phyloP scores from a whole-genome alignment of 2,888 invertebrate genomes.

The Choreutis nemorana region DNA sequence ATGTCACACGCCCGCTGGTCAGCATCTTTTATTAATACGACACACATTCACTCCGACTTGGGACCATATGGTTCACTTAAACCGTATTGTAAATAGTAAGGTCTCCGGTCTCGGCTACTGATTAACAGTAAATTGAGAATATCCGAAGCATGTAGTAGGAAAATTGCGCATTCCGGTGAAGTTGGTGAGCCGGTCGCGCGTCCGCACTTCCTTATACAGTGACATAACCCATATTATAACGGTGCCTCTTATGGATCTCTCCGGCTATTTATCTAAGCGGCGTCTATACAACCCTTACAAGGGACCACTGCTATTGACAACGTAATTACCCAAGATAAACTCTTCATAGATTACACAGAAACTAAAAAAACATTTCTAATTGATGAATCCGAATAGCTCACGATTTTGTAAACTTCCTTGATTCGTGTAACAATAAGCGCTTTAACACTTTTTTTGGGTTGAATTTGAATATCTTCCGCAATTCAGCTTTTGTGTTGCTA shows the following conservation, averaged over 20 bases:
- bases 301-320: conserved; percentile 12
- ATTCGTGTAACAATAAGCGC: no score
- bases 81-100: not conserved
- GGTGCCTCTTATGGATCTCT: conserved; percentile 31
- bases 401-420: no score
- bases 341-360: no score
- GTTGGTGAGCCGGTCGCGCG: conserved; percentile 17
- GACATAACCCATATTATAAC: conserved; percentile 49
- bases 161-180: conserved; percentile 19
- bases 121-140: conserved; percentile 37
- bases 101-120: conserved; percentile 8
- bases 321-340: conserved; percentile 14
- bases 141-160: conserved; percentile 21
- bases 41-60: conserved; percentile 2
- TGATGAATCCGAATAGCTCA: no score
- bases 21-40: conserved; percentile 3
- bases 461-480: no score
- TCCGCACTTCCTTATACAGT: conserved; percentile 41
- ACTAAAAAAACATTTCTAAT: no score
- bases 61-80: not conserved
- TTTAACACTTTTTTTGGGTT: no score
- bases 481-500: conserved; percentile 10
- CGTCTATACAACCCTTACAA: conserved; percentile 13
- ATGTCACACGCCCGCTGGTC: conserved; percentile 1
- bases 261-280: conserved; percentile 18